Percentiles rank a stretch among this genome's conserved stretches.
Conservation (phyloP, 2,113 vertebrate genomes). For the Noctilio leporinus region DNA sequence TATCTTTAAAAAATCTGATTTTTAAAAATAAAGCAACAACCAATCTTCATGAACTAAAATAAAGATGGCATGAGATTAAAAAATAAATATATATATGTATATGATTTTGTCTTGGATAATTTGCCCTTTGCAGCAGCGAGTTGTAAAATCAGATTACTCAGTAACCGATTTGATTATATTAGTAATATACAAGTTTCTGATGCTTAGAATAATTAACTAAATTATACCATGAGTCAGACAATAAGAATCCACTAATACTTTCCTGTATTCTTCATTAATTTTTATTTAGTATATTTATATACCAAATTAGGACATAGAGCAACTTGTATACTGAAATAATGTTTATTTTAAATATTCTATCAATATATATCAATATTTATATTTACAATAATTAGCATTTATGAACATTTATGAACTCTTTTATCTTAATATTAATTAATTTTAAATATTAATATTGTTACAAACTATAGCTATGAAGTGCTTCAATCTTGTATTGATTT, state of each 20-base stretch:
- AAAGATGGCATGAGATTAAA: background rate
- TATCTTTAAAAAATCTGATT: background rate
- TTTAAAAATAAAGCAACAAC: background rate
- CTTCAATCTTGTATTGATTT: background rate
- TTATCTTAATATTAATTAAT: background rate
- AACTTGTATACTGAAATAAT: background rate
- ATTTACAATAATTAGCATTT: background rate
- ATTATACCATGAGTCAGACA: background rate
- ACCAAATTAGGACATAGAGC: background rate
- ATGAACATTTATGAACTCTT: too few species aligned
- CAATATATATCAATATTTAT: background rate
- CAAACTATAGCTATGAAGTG: background rate
- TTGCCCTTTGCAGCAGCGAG: background rate
- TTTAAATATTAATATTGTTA: background rate
- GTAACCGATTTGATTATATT: background rate
- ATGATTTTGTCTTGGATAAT: background rate
- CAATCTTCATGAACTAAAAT: background rate
- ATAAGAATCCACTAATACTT: background rate
- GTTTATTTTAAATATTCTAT: background rate
- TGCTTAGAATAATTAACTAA: background rate
- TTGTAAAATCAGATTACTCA: background rate
- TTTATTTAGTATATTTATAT: background rate
- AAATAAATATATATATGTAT: too few species aligned
- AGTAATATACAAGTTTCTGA: background rate
- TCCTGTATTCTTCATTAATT: background rate